These are phyloP conservation scores for Neotoxoptera formosana DNA, from an alignment of 1,140 invertebrate genomes.

Conservation along the genomic window DNA sequence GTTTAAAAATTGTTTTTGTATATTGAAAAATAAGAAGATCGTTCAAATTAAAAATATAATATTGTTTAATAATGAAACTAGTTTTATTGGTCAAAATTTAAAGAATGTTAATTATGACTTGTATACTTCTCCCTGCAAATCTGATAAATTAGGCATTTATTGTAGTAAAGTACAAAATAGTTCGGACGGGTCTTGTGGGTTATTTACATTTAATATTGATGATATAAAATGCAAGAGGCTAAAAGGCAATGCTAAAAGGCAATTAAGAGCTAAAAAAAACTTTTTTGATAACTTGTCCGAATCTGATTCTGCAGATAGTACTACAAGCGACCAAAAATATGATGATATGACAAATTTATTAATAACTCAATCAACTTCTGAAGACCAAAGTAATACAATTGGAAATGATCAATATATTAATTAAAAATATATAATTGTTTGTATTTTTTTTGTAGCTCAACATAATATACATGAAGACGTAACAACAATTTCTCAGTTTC, in stretches of 20 bases:
- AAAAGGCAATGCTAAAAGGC: background rate
- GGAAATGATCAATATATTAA: no score
- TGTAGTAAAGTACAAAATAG: background rate
- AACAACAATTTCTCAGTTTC: no score
- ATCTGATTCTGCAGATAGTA: no score
- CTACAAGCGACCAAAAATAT: no score
- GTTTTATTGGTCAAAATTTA: background rate
- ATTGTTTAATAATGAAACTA: conserved; percentile 3
- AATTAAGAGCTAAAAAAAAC: background rate
- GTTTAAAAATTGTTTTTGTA: conserved; percentile 15
- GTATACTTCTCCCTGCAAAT: background rate
- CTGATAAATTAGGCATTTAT: conserved; percentile 19
- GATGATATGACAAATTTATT: no score
- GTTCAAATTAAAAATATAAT: conserved; percentile 6
- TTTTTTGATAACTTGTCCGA: background rate
- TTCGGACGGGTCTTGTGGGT: background rate
- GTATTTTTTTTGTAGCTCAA: no score
- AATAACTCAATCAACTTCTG: no score
- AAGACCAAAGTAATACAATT: no score
- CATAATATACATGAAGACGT: no score
- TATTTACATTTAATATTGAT: background rate
- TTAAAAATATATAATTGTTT: no score
- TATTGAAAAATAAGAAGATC: background rate
- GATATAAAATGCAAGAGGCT: background rate
- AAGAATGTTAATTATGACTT: background rate